Conservation (phyloP, 1,140 invertebrate genomes). For the Amyelois transitella region DNA sequence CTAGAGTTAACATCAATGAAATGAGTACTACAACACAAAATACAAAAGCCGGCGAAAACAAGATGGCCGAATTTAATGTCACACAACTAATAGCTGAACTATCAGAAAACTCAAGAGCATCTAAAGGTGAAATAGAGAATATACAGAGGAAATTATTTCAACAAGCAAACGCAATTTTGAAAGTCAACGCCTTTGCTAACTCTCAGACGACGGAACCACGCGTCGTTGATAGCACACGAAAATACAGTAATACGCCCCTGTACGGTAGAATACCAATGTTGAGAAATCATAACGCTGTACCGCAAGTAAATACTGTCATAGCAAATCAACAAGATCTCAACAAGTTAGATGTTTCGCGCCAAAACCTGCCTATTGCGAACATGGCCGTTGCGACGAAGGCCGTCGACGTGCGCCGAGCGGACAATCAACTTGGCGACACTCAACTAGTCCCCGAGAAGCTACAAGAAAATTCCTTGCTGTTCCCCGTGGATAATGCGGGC, state of each 20-base stretch:
- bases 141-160: conserved; percentile 60
- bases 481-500: conserved; percentile 33
- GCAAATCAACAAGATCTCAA: conserved; percentile 10
- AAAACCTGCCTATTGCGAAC: conserved; percentile 15
- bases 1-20: background rate
- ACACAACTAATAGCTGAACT: conserved; percentile 61
- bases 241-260: conserved; percentile 37
- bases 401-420: conserved; percentile 7
- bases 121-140: conserved; percentile 58
- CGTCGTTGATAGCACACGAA: conserved; percentile 43
- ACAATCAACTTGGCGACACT: conserved; percentile 38
- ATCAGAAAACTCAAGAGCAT: conserved; percentile 57
- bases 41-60: conserved; percentile 16
- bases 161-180: conserved; percentile 63
- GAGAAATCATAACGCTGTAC: conserved; percentile 21
- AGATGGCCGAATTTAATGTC: conserved; percentile 53
- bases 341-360: conserved; percentile 19
- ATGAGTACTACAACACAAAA: background rate
- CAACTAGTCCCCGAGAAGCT: conserved; percentile 65
- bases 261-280: conserved; percentile 43
- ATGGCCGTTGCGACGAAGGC: conserved; percentile 17
- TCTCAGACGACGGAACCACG: conserved; percentile 30
- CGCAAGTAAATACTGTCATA: conserved; percentile 4
- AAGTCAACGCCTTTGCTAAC: conserved; percentile 58
- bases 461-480: conserved; percentile 27